These are phyloP conservation scores for Ichneumoninae sp. DNA, from an alignment of 2,888 invertebrate species.

Conservation along the genomic window DNA sequence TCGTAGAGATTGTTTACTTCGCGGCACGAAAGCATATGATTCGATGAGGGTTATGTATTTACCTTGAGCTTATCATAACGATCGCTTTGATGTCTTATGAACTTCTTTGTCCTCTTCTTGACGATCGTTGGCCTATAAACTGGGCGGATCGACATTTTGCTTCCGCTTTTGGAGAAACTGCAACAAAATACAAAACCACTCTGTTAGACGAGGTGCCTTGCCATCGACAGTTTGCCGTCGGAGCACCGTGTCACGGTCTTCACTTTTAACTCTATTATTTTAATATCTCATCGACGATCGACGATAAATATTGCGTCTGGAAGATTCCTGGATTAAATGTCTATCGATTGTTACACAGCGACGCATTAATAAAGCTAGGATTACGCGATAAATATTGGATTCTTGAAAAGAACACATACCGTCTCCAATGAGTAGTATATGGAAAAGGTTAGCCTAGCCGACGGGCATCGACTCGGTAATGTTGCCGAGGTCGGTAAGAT, in stretches of 20 bases:
- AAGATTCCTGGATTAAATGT: slow-evolving; percentile 38
- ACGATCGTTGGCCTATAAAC: slow-evolving; percentile 95
- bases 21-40: slow-evolving; percentile 3
- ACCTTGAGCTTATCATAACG: slow-evolving; percentile 98
- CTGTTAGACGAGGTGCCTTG: background rate
- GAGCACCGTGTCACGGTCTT: slow-evolving; percentile 32
- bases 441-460: slow-evolving; percentile 47
- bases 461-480: slow-evolving; percentile 19
- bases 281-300: background rate
- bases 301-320: slow-evolving; percentile 52
- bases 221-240: slow-evolving; percentile 6
- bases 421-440: slow-evolving; percentile 52
- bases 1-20: slow-evolving; percentile 12
- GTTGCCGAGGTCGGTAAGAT: background rate
- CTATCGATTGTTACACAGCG: background rate
- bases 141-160: slow-evolving; percentile 95
- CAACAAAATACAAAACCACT: slow-evolving; percentile 62
- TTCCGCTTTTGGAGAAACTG: slow-evolving; percentile 74
- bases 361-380: slow-evolving; percentile 26
- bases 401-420: slow-evolving; percentile 56
- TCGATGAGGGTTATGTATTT: slow-evolving; percentile 77
- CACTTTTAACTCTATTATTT: slow-evolving; percentile 32
- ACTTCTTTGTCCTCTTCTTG: slow-evolving; percentile 99
- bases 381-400: slow-evolving; percentile 56
- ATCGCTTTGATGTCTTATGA: slow-evolving; percentile 99